These are phyloP conservation scores for Busseola fusca DNA, from an alignment of 2,888 invertebrate species.

Conservation along the genomic window DNA sequence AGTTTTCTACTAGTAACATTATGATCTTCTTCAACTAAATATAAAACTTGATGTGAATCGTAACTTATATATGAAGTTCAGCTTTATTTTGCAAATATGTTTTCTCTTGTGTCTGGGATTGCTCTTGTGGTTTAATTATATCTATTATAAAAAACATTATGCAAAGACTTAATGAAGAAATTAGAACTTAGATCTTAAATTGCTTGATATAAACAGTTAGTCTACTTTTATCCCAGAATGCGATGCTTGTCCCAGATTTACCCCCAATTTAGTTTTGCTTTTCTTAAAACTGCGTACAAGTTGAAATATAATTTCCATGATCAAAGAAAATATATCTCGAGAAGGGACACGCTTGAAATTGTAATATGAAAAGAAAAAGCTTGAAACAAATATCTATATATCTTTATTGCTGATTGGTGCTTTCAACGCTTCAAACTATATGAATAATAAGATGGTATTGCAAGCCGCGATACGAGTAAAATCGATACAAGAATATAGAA, in stretches of 20 bases:
- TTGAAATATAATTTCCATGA: slow-evolving; percentile 9
- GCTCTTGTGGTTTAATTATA: slow-evolving; percentile 65
- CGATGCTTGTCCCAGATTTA: slow-evolving; percentile 74
- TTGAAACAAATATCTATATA: slow-evolving; percentile 28
- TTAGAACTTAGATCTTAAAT: slow-evolving; percentile 64
- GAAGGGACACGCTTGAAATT: slow-evolving; percentile 41
- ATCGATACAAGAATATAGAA: slow-evolving; percentile 4
- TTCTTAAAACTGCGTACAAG: slow-evolving; percentile 35
- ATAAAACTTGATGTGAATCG: slow-evolving; percentile 63
- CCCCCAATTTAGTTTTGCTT: slow-evolving; percentile 70
- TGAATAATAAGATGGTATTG: slow-evolving; percentile 20
- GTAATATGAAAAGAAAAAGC: slow-evolving; percentile 28
- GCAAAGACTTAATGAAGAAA: slow-evolving; percentile 53
- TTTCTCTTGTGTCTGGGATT: slow-evolving; percentile 75
- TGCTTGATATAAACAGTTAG: slow-evolving; percentile 65
- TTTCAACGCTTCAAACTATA: slow-evolving; percentile 54
- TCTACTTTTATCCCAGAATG: slow-evolving; percentile 77
- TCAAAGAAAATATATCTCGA: slow-evolving; percentile 1
- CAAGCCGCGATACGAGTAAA: background rate
- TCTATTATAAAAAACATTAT: slow-evolving; percentile 52
- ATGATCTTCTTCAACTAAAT: background rate
- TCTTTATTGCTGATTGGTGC: slow-evolving; percentile 58
- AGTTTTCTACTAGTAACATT: background rate
- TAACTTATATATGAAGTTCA: slow-evolving; percentile 63
- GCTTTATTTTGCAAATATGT: slow-evolving; percentile 79